These are phyloP conservation scores for Rotaria macrura DNA, from an alignment of 2,888 invertebrate genomes.

Conservation along the genomic window DNA sequence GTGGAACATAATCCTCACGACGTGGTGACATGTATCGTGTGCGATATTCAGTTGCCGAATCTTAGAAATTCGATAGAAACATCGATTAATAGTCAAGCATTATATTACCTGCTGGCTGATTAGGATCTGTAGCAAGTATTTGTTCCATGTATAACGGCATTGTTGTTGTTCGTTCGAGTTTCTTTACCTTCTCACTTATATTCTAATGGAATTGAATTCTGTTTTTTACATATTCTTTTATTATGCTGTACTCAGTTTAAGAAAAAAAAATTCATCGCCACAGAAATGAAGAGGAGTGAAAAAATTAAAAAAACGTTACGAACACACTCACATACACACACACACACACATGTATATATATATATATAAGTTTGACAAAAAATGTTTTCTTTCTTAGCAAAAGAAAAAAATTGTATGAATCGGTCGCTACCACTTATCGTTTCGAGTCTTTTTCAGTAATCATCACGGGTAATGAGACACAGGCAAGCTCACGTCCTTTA, in stretches of 20 bases:
- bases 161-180: neutral
- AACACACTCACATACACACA: no score
- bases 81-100: neutral
- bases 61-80: neutral
- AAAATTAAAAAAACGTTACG: neutral
- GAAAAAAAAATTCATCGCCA: neutral
- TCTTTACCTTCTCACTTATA: neutral
- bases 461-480: neutral
- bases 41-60: neutral
- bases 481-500: conserved; percentile 13
- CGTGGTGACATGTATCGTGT: neutral
- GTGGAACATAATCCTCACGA: neutral
- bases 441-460: conserved; percentile 10
- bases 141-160: neutral
- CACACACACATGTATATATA: neutral
- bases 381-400: neutral
- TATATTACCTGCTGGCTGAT: neutral
- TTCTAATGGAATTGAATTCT: neutral
- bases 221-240: neutral
- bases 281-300: neutral
- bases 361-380: neutral
- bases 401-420: neutral
- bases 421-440: neutral
- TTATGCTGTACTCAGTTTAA: neutral
- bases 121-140: neutral